Percentiles rank a stretch among this genome's conserved stretches.
These are phyloP conservation scores for Branchinecta lindahli DNA, from an alignment of 1,140 invertebrate genomes.

Conservation along the genomic window DNA sequence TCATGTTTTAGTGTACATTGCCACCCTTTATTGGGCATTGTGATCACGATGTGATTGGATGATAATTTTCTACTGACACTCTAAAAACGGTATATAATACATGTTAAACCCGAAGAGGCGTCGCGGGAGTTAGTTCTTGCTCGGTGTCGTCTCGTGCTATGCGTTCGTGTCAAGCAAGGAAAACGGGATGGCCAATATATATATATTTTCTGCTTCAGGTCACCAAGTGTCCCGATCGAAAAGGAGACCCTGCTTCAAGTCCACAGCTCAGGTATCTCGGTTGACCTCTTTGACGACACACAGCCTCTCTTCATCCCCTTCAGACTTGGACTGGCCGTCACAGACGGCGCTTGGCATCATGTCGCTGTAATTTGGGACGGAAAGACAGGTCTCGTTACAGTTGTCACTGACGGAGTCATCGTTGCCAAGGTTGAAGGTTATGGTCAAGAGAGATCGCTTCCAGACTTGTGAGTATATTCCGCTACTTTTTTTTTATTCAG, in stretches of 20 bases:
- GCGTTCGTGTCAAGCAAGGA: too few species aligned
- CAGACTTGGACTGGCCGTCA: constrained; percentile 77
- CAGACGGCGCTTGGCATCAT: constrained; percentile 94
- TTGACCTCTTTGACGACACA: constrained; percentile 69
- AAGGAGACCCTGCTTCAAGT: constrained; percentile 68
- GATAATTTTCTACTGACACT: too few species aligned
- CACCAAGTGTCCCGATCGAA: constrained; percentile 58
- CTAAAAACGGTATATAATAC: too few species aligned
- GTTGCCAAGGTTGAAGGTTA: constrained; percentile 75
- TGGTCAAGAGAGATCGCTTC: constrained; percentile 55
- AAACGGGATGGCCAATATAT: too few species aligned
- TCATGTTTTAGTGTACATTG: too few species aligned
- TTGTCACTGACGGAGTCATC: constrained; percentile 83
- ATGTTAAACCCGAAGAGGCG: too few species aligned
- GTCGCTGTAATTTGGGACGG: constrained; percentile 84
- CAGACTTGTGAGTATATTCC: constrained; percentile 49
- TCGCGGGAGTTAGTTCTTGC: too few species aligned
- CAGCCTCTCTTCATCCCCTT: constrained; percentile 82
- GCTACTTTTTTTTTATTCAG: background rate
- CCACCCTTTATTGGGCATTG: too few species aligned
- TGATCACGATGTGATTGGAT: too few species aligned
- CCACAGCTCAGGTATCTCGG: constrained; percentile 71
- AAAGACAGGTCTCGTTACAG: constrained; percentile 54
- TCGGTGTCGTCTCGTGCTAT: too few species aligned
- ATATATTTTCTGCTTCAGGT: constrained; percentile 30